Conservation (phyloP, 2,797 vertebrate genomes). For the Gymnocypris eckloni region DNA sequence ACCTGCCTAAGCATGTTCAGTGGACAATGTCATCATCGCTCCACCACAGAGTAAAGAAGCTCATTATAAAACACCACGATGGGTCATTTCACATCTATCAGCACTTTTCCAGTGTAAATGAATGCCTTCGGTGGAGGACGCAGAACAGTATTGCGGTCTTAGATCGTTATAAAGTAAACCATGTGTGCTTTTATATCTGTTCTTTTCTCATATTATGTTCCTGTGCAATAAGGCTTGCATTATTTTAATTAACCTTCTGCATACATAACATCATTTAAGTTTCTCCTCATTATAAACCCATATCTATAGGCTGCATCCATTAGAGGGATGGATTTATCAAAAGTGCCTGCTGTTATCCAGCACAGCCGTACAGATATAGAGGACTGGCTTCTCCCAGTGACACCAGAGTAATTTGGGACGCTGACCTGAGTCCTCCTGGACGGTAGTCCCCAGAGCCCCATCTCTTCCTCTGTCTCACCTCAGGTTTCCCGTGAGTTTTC, state of each 20-base stretch:
- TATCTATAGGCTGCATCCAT: background rate
- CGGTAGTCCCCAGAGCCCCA: background rate
- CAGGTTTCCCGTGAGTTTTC: background rate
- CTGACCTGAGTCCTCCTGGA: conserved; percentile 32
- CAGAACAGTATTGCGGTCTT: background rate
- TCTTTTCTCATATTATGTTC: background rate
- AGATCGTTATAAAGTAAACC: conserved; percentile 21
- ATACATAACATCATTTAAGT: background rate
- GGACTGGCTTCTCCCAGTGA: conserved; percentile 17
- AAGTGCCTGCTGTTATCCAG: conserved; percentile 13
- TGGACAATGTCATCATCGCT: conserved; percentile 26
- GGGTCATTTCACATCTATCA: conserved; percentile 43
- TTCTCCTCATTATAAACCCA: conserved; percentile 14
- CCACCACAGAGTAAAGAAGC: conserved; percentile 23
- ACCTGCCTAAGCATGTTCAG: background rate
- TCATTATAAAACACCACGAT: conserved; percentile 41
- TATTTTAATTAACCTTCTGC: conserved; percentile 42
- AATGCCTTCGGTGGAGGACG: conserved; percentile 13
- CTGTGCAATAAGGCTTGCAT: conserved; percentile 16
- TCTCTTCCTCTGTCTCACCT: background rate
- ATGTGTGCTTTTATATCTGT: background rate
- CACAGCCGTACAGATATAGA: background rate
- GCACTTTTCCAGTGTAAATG: conserved; percentile 33
- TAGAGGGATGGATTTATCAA: background rate
- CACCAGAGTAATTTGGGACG: conserved; percentile 12